These are phyloP conservation scores for Galerucella pusilla DNA, from an alignment of 2,888 invertebrate species.

Conservation along the genomic window DNA sequence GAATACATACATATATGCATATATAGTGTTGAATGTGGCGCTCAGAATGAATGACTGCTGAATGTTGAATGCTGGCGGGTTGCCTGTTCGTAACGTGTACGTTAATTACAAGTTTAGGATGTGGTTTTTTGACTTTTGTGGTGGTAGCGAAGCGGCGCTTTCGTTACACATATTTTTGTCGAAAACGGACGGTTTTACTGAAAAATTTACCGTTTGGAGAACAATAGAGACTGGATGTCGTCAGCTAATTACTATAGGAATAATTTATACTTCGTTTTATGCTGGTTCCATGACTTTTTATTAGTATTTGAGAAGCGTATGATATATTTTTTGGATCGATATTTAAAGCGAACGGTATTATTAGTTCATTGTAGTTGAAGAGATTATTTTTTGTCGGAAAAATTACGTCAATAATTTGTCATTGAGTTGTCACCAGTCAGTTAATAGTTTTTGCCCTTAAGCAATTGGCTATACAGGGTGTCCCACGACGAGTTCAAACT, in stretches of 20 bases:
- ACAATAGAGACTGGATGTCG: slow-evolving; percentile 5
- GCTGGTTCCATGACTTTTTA: background rate
- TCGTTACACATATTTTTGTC: slow-evolving; percentile 1
- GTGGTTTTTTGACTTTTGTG: slow-evolving; percentile 37
- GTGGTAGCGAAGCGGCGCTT: slow-evolving; percentile 12
- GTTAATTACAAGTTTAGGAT: slow-evolving; percentile 47
- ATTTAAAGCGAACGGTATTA: background rate
- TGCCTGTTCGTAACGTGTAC: slow-evolving; percentile 42
- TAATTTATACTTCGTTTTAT: slow-evolving; percentile 14
- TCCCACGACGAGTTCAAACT: too few relatives aligned
- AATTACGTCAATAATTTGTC: too few relatives aligned
- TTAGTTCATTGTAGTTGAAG: background rate
- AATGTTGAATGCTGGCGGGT: slow-evolving; percentile 21
- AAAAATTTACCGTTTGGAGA: slow-evolving; percentile 20
- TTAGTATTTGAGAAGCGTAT: background rate
- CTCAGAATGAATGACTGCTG: slow-evolving; percentile 38
- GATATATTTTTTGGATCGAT: background rate
- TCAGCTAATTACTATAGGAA: slow-evolving; percentile 12
- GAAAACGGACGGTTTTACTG: slow-evolving; percentile 16
- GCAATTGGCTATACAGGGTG: too few relatives aligned
- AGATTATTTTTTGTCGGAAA: too few relatives aligned
- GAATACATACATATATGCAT: slow-evolving; percentile 7
- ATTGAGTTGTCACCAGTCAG: too few relatives aligned
- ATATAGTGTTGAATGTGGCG: slow-evolving; percentile 40
- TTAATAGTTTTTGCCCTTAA: too few relatives aligned